phyloP scores from a whole-genome alignment of 2,113 vertebrate genomes.

The Cairina moschata region DNA sequence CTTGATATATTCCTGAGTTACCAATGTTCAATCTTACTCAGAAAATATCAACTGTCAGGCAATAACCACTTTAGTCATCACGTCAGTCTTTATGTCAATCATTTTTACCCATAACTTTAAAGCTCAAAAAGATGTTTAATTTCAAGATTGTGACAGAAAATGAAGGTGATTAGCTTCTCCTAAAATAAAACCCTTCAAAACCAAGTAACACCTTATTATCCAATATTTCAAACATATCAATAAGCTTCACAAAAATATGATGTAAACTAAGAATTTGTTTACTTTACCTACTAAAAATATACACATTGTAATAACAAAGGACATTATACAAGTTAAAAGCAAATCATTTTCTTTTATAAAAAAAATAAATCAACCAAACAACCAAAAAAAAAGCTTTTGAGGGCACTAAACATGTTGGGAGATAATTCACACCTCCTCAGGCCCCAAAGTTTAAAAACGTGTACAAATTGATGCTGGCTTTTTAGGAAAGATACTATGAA shows the following conservation, averaged over 20 bases:
- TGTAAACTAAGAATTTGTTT: not conserved
- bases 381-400: not conserved
- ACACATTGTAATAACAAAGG: not conserved
- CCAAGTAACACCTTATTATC: not conserved
- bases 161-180: not conserved
- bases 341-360: not conserved
- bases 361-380: not conserved
- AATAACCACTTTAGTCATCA: not conserved
- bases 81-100: not conserved
- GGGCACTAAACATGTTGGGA: not conserved
- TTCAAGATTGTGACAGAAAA: not conserved
- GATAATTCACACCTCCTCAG: not conserved
- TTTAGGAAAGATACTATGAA: not conserved
- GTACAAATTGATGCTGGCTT: not conserved
- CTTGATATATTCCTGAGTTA: not conserved
- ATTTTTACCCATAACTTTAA: not conserved
- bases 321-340: not conserved
- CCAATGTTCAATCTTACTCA: not conserved
- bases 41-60: not conserved
- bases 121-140: not conserved
- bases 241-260: not conserved
- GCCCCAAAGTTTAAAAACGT: not conserved
- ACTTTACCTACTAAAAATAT: not conserved
- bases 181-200: slow-evolving; percentile 15
- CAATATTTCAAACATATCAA: not conserved